These are phyloP conservation scores for Maconellicoccus hirsutus DNA, from an alignment of 1,140 invertebrate species.

Conservation along the genomic window DNA sequence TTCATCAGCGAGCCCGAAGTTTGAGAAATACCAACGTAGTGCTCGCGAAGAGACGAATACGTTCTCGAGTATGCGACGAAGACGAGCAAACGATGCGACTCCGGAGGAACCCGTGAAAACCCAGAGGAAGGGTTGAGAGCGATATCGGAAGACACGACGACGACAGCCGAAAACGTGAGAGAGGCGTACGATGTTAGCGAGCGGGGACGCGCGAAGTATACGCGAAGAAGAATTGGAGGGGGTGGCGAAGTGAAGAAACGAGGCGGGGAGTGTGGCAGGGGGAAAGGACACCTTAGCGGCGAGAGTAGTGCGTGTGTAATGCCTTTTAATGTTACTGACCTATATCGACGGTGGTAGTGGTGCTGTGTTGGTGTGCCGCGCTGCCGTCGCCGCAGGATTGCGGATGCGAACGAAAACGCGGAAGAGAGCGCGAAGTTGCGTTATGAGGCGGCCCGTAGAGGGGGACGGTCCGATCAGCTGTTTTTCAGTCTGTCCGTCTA, in stretches of 20 bases:
- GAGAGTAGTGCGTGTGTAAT: slow-evolving; percentile 13
- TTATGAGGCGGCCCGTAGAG: background rate
- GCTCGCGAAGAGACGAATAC: too few species aligned
- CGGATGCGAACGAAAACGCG: background rate
- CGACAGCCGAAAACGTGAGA: too few species aligned
- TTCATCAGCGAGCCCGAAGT: too few species aligned
- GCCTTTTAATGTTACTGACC: slow-evolving; percentile 16
- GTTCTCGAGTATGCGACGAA: too few species aligned
- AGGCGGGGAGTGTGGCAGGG: background rate
- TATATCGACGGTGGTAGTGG: background rate
- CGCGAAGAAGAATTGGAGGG: too few species aligned
- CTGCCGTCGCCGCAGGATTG: background rate
- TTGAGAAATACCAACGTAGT: too few species aligned
- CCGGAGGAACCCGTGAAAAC: too few species aligned
- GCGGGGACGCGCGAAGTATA: too few species aligned
- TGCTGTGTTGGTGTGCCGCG: background rate
- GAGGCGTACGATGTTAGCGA: too few species aligned
- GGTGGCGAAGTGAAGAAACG: background rate
- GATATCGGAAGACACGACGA: too few species aligned
- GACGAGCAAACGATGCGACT: too few species aligned
- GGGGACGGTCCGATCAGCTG: slow-evolving; percentile 15
- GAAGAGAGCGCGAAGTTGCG: background rate
- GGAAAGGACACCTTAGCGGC: background rate
- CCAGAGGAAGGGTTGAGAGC: too few species aligned
- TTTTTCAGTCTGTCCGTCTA: slow-evolving; percentile 2